phyloP scores from a whole-genome alignment of 2,113 vertebrate genomes.

The Ivindomyrus marchei region DNA sequence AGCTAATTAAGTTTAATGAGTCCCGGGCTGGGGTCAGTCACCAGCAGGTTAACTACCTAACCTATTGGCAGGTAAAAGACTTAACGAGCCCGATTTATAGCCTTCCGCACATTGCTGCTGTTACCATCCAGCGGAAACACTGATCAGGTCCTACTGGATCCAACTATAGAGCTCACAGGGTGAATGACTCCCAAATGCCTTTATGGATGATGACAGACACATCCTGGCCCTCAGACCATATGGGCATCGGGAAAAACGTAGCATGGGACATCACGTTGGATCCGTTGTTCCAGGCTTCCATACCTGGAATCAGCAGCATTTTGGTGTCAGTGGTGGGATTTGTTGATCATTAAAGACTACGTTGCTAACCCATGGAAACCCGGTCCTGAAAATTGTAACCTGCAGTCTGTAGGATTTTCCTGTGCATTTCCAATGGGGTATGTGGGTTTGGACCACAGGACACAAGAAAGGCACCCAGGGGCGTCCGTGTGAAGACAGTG shows the following conservation, averaged over 20 bases:
- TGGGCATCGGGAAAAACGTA: background rate
- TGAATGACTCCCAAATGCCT: background rate
- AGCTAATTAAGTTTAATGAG: slow-evolving; percentile 30
- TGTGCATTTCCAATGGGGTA: background rate
- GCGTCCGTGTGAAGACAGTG: background rate
- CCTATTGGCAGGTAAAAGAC: slow-evolving; percentile 24
- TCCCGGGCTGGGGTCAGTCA: slow-evolving; percentile 13
- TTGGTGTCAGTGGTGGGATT: background rate
- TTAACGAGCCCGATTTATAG: slow-evolving; percentile 24
- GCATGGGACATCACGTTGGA: background rate
- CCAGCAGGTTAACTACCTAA: slow-evolving; percentile 23
- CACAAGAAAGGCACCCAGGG: background rate
- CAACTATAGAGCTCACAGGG: background rate
- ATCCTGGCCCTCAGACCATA: background rate
- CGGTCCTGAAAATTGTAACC: background rate
- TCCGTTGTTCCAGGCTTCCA: background rate
- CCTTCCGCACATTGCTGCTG: background rate
- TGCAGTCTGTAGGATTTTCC: background rate
- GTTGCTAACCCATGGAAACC: background rate
- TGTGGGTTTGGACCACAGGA: slow-evolving; percentile 28
- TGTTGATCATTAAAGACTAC: background rate
- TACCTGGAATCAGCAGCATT: background rate
- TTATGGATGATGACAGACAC: slow-evolving; percentile 9
- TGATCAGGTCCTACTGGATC: background rate
- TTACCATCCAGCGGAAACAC: background rate